Percentiles rank a stretch among this genome's conserved stretches.
Evolutionary conservation across 2,113 vertebrate species (phyloP).

Genomic region (Lophura nycthemera): DNA sequence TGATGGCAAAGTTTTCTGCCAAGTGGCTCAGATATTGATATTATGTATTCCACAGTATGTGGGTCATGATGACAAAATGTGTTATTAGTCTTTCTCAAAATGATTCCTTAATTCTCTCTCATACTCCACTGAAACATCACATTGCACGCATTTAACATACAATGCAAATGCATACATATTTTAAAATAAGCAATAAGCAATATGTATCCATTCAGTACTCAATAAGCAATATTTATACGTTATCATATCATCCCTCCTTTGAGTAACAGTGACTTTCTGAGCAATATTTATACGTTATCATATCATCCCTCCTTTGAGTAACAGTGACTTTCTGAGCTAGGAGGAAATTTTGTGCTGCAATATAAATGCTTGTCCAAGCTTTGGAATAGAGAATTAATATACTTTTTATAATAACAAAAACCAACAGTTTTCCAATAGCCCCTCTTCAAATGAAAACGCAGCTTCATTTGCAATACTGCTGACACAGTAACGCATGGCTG

Average conservation of each 20-base stretch:
- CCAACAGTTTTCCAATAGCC: background rate
- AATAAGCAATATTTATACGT: background rate
- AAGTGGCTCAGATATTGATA: constrained; percentile 6
- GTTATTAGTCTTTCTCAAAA: background rate
- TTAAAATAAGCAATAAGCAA: background rate
- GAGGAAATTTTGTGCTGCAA: background rate
- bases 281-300: background rate
- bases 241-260: background rate
- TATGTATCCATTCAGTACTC: no score
- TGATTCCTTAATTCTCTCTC: background rate
- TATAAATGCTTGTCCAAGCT: background rate
- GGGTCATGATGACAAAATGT: background rate
- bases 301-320: background rate
- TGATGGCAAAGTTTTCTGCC: constrained; percentile 9
- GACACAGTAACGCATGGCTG: constrained; percentile 4
- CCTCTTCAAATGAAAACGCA: constrained; percentile 16
- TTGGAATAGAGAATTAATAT: background rate
- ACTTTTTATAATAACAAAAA: background rate
- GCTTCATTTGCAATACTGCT: background rate
- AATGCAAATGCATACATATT: background rate
- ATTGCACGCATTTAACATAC: background rate
- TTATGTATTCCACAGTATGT: background rate
- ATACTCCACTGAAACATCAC: background rate
- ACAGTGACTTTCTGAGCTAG: background rate
- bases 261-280: background rate